phyloP scores from a whole-genome alignment of 2,113 vertebrate species.

The rat (Rattus norvegicus) region GRCr8 NC_086039.1:69420001-69420500 shows the following conservation, averaged over 20 bases:
- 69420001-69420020: neutral
- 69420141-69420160: neutral
- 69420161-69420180: constrained; percentile 30
- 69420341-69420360: neutral
- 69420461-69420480: neutral
- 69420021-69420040: constrained; percentile 31
- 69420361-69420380: constrained; percentile 23
- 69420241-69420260: constrained; percentile 29
- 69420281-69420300: constrained; percentile 21
- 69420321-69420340: neutral
- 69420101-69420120: constrained; percentile 43
- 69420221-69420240: constrained; percentile 49
- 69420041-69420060: neutral
- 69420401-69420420: constrained; percentile 1
- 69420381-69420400: neutral
- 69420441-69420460: constrained; percentile 7
- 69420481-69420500: constrained; percentile 20
- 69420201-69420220: constrained; percentile 43
- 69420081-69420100: constrained; percentile 50
- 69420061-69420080: neutral
- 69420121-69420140: constrained; percentile 40
- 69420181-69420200: constrained; percentile 30
- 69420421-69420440: neutral
- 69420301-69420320: neutral
- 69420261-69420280: neutral